Base-by-base conservation (phyloP, 2,113 vertebrate genomes). In the Amphilophus citrinellus region DNA sequence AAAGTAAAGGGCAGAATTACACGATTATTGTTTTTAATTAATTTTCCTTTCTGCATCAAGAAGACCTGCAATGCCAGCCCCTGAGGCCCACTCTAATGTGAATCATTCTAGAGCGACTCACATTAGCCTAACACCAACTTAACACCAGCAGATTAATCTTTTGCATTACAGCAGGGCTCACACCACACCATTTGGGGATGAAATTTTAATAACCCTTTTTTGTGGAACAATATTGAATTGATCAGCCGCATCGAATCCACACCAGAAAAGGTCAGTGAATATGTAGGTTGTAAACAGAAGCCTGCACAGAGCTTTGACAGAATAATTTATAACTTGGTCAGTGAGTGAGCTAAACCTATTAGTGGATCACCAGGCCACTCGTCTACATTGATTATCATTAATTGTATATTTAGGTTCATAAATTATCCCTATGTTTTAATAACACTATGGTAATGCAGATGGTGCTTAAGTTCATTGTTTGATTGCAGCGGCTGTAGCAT, bases 1-100 rank as follows among this genome's bases (percentile, higher is more conserved):
- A 76, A 90, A 90, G 89, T 91, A 91, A 94, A 91, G 88, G 89
- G 86, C 79, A 81, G 60, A 92, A 94, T 91, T 90, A 90, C 86
- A 90, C 4, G 68, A 92, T 93, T 89, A 90, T 95, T 92, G 84
- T 93, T 89, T 92, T 91, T 91, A 95, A 95, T 94, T 93, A 91
- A 91, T 94, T 91, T 82, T 76, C 83, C 84, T 87, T 80, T 77
- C 83, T 89, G 85, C 86, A 82, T 91, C 86, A 87, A 87, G 82
- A 90, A 85, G 80, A 59, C n/a, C 80, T 39, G 35, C 85, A 63
- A 78, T 11, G 79, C 84, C 6, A 61, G 79, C 85, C 92, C 92
- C 88, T 32, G 79, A 88, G 93, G 91, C 87, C 87, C 71, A 60
- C 78, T 91, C 87, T 90, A 90, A 93, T 89, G 84, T 90, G 83